Evolutionary conservation across 2,888 invertebrate genomes (phyloP), one percentile per base, ranked within the genome.

Genomic region (Chymomyza procnemis): DNA sequence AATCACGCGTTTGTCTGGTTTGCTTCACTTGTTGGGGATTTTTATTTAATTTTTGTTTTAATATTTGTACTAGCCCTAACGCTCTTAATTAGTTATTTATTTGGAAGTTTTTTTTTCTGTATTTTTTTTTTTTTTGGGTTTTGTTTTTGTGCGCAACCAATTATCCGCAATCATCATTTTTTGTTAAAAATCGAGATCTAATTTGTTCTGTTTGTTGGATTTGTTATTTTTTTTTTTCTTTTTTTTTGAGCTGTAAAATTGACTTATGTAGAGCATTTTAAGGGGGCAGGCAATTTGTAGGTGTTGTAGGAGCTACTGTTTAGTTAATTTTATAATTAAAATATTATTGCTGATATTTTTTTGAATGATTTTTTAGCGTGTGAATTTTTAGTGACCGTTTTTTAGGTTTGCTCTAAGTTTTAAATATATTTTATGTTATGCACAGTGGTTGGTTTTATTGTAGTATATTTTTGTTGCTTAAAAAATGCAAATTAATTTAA

Each of bases 131-230:
- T 34, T 47, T 50, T 19, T 62, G 62, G n/a, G 47, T 48, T 69
- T 61, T n/a, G 50, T 64, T 80, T 80, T 78, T 89, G 90, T 90
- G 90, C 88, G 88, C 90, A 90, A 90, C 90, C 90, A 90, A 90
- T 90, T 90, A 90, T 90, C 90, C 90, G 90, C 90, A 90, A 90
- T 90, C 90, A 90, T 90, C 90, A 90, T 90, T 81, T 88, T 84
- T 78, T 75, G 76, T 80, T 90, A 90, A 89, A 90, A 90, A 89
- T 90, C 88, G 85, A 89, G 89, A 89, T 88, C 79, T 79, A 80
- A 78, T 82, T 80, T 68, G 61, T 54, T 54, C 22, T 21, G 16
- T 12, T 57, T 63, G 18, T 55, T 64, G 26, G 14, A 54, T n/a
- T n/a, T n/a, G 50, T 64, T 64, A 52, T 30, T 12, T 12, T 26